Conservation (phyloP, 2,888 invertebrate genomes). For the Corbicula japonica region DNA sequence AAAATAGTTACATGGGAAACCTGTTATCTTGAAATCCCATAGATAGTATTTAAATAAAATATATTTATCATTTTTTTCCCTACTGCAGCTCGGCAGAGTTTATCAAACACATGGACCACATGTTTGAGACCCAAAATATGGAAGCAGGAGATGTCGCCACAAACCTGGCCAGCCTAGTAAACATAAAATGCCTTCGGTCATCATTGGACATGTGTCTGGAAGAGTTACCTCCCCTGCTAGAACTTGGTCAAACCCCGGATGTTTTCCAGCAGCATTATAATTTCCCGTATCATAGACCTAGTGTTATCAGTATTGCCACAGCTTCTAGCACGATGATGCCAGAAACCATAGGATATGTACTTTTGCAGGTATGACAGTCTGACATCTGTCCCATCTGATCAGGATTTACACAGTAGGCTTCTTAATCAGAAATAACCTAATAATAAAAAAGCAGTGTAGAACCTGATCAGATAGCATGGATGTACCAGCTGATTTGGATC, state of each 20-base stretch:
- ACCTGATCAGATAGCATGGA: too few species aligned
- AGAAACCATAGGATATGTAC: conserved; percentile 83
- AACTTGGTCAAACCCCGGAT: conserved; percentile 78
- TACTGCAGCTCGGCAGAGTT: conserved; percentile 81
- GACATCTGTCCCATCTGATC: too few species aligned
- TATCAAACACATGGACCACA: conserved; percentile 77
- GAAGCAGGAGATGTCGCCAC: conserved; percentile 78
- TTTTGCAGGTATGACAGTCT: conserved; percentile 80
- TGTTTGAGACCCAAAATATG: conserved; percentile 84
- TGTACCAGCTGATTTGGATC: too few species aligned
- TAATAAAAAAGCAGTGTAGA: too few species aligned
- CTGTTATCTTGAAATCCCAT: too few species aligned
- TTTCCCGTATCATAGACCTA: conserved; percentile 85
- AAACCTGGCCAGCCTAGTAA: conserved; percentile 51
- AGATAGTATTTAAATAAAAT: too few species aligned
- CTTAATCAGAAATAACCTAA: too few species aligned
- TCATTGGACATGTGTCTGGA: conserved; percentile 83
- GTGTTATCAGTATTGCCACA: conserved; percentile 81
- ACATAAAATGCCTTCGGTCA: conserved; percentile 79
- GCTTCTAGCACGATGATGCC: conserved; percentile 82
- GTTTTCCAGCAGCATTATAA: conserved; percentile 72
- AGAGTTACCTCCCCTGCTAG: conserved; percentile 82
- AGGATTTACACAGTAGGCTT: too few species aligned
- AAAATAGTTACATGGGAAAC: too few species aligned
- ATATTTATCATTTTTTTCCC: too few species aligned